Evolutionary conservation across 1,140 invertebrate species (phyloP).

Genomic region (Sycobia sp.): DNA sequence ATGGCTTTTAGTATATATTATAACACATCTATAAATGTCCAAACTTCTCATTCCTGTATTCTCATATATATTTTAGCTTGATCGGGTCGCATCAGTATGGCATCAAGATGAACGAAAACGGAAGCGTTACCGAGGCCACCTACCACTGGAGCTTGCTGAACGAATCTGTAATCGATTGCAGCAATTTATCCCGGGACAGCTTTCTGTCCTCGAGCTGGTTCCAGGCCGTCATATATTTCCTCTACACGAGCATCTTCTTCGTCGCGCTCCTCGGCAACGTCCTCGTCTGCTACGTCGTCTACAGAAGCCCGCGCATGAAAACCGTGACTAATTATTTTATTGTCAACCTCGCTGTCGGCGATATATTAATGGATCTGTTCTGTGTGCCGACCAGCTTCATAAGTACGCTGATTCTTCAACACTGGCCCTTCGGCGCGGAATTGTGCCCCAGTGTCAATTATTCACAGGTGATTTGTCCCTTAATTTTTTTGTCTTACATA

Average conservation of each 20-base stretch:
- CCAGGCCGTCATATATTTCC: slow-evolving; percentile 70
- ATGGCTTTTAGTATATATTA: too few species aligned
- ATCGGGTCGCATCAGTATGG: slow-evolving; percentile 8
- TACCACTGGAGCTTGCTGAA: slow-evolving; percentile 1
- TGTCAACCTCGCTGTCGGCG: slow-evolving; percentile 81
- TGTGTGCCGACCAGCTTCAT: slow-evolving; percentile 88
- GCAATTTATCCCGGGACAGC: slow-evolving; percentile 25
- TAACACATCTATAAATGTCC: too few species aligned
- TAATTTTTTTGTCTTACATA: too few species aligned
- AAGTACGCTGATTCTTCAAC: slow-evolving; percentile 72
- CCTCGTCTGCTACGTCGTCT: slow-evolving; percentile 82
- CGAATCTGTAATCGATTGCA: slow-evolving; percentile 31
- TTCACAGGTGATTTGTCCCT: slow-evolving; percentile 59
- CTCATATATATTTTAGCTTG: too few species aligned
- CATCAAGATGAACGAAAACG: slow-evolving; percentile 1
- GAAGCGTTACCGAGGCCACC: neutral
- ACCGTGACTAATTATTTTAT: slow-evolving; percentile 90
- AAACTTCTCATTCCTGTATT: too few species aligned
- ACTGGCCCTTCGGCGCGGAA: slow-evolving; percentile 82
- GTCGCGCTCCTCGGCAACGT: slow-evolving; percentile 78
- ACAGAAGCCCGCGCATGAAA: slow-evolving; percentile 77
- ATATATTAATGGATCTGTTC: slow-evolving; percentile 83
- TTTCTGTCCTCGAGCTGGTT: slow-evolving; percentile 59
- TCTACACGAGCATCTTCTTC: slow-evolving; percentile 77
- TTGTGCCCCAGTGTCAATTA: slow-evolving; percentile 81